Evolutionary conservation across 2,888 invertebrate genomes (phyloP).

Genomic region (Hemithea aestivaria): DNA sequence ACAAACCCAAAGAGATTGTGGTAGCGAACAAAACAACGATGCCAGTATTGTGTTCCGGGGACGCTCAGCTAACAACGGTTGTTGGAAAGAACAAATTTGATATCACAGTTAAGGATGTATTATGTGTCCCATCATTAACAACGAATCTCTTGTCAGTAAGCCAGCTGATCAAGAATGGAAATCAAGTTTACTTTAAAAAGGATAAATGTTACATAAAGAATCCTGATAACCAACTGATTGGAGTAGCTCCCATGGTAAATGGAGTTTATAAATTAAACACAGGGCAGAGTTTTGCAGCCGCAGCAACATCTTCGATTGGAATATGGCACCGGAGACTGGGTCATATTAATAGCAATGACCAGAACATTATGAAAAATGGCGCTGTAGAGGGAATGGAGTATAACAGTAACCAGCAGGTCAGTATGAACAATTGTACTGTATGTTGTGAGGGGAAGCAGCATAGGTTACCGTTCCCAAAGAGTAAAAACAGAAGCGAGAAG

Average conservation of each 20-base stretch:
- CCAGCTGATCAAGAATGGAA: conserved; percentile 26
- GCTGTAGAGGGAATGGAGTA: conserved; percentile 10
- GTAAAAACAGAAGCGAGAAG: neutral
- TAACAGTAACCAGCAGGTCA: neutral
- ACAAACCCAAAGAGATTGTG: conserved; percentile 26
- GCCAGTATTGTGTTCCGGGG: conserved; percentile 25
- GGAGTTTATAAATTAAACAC: too few species aligned
- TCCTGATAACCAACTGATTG: conserved; percentile 22
- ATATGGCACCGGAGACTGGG: conserved; percentile 28
- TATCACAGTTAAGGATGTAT: conserved; percentile 20
- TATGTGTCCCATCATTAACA: conserved; percentile 21
- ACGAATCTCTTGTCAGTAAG: conserved; percentile 18
- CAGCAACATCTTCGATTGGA: too few species aligned
- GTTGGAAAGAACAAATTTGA: conserved; percentile 8
- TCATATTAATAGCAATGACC: conserved; percentile 27
- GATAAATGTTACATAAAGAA: too few species aligned
- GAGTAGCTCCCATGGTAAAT: conserved; percentile 7
- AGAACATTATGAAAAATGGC: conserved; percentile 25
- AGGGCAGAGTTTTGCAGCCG: too few species aligned
- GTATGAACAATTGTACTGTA: conserved; percentile 5
- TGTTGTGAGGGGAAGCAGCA: conserved; percentile 17
- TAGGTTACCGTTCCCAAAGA: conserved; percentile 6
- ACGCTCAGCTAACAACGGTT: conserved; percentile 22
- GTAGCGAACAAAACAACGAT: conserved; percentile 27
- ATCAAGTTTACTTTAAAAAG: too few species aligned